Evolutionary conservation across 2,888 invertebrate genomes (phyloP).

Genomic region (Conus canariensis): DNA sequence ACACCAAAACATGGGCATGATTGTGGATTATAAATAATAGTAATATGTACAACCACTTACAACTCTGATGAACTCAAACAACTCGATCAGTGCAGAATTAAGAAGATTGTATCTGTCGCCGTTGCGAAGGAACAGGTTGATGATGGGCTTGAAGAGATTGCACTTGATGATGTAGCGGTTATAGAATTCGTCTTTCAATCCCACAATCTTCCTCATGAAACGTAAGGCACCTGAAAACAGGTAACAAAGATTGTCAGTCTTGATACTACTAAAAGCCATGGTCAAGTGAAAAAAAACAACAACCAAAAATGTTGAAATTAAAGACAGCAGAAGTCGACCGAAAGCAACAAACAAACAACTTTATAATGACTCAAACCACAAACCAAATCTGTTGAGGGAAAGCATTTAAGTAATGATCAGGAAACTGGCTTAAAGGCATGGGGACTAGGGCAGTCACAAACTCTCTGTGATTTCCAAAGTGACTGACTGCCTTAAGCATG

Average conservation of each 20-base stretch:
- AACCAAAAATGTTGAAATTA: neutral
- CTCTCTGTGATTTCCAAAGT: no score
- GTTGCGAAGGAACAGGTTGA: conserved; percentile 97
- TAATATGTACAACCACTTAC: conserved; percentile 77
- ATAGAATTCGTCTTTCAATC: conserved; percentile 99
- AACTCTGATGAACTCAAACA: conserved; percentile 98
- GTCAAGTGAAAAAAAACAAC: no score
- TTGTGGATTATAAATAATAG: no score
- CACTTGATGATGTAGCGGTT: conserved; percentile 97
- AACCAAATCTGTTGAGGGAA: no score
- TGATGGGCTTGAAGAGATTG: conserved; percentile 89
- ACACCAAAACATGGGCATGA: no score
- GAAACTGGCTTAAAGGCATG: no score
- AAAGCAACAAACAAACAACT: neutral
- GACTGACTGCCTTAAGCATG: no score
- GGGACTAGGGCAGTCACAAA: no score
- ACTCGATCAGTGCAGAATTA: conserved; percentile 98
- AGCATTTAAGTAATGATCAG: no score
- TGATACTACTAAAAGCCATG: no score
- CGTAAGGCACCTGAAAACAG: conserved; percentile 88
- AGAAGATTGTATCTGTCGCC: conserved; percentile 98
- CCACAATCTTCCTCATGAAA: conserved; percentile 97
- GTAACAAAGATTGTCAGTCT: conserved; percentile 26
- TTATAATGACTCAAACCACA: no score
- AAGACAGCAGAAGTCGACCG: neutral